phyloP scores from a whole-genome alignment of 2,113 vertebrate species.

The Synchiropus splendidus region DNA sequence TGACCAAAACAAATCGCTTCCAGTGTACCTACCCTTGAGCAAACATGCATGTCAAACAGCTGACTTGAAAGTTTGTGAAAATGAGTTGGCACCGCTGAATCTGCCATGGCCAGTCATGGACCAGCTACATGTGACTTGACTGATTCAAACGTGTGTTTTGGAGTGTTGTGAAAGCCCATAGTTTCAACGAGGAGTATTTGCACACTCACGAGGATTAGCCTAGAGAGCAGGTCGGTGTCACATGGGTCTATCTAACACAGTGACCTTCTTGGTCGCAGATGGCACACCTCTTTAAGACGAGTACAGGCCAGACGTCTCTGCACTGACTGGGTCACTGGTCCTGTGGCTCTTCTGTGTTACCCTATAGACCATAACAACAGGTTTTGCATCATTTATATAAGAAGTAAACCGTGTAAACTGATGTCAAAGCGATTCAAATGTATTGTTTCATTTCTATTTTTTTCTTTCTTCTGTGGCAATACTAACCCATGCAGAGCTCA shows the following conservation, averaged over 20 bases:
- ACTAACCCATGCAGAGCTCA: too few species aligned
- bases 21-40: neutral
- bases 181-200: neutral
- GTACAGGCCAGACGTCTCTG: conserved; percentile 20
- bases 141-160: neutral
- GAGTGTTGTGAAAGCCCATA: neutral
- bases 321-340: conserved; percentile 22
- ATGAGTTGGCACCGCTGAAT: too few species aligned
- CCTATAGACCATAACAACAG: too few species aligned
- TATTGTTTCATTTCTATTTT: too few species aligned
- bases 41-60: too few species aligned
- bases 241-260: conserved; percentile 41
- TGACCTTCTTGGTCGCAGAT: conserved; percentile 54
- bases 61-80: too few species aligned
- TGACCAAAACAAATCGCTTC: neutral
- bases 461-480: too few species aligned
- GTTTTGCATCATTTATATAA: too few species aligned
- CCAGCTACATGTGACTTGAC: neutral
- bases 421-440: too few species aligned
- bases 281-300: conserved; percentile 23
- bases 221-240: conserved; percentile 39
- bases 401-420: too few species aligned
- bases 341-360: neutral
- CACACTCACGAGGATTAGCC: conserved; percentile 35
- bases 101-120: too few species aligned